Evolutionary conservation across 2,797 vertebrate species (phyloP).

Genomic region (Enteromius mattozi): DNA sequence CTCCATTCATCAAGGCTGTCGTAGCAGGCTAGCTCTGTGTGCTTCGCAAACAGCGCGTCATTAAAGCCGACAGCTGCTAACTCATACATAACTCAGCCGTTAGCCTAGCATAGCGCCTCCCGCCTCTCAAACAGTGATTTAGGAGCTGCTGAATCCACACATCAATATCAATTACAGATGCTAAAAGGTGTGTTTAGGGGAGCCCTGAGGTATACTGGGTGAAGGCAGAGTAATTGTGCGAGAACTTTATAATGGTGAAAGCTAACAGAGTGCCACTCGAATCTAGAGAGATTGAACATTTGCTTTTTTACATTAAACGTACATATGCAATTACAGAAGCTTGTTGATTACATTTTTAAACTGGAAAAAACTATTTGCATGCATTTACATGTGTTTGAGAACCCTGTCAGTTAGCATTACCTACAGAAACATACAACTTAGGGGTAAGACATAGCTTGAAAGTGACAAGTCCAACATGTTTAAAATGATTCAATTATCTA

Average conservation of each 20-base stretch:
- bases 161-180: slow-evolving; percentile 78
- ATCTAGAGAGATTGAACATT: slow-evolving; percentile 43
- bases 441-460: not conserved
- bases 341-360: not conserved
- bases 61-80: slow-evolving; percentile 72
- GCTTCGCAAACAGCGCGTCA: slow-evolving; percentile 71
- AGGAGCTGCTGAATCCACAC: slow-evolving; percentile 69
- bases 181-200: slow-evolving; percentile 71
- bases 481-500: not conserved
- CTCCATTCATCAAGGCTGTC: slow-evolving; percentile 76
- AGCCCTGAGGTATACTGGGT: slow-evolving; percentile 40
- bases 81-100: slow-evolving; percentile 70
- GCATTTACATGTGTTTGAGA: not conserved
- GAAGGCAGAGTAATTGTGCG: slow-evolving; percentile 32
- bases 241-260: slow-evolving; percentile 28
- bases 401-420: not conserved
- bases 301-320: not conserved
- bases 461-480: not conserved
- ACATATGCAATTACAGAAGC: not conserved
- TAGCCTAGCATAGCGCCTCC: slow-evolving; percentile 48
- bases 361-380: not conserved
- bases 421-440: not conserved
- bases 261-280: slow-evolving; percentile 45
- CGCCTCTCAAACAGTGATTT: slow-evolving; percentile 70
- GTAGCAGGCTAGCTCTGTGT: slow-evolving; percentile 61